Base-by-base conservation (phyloP, 2,888 invertebrate species). In the Meliscaeva auricollis region DNA sequence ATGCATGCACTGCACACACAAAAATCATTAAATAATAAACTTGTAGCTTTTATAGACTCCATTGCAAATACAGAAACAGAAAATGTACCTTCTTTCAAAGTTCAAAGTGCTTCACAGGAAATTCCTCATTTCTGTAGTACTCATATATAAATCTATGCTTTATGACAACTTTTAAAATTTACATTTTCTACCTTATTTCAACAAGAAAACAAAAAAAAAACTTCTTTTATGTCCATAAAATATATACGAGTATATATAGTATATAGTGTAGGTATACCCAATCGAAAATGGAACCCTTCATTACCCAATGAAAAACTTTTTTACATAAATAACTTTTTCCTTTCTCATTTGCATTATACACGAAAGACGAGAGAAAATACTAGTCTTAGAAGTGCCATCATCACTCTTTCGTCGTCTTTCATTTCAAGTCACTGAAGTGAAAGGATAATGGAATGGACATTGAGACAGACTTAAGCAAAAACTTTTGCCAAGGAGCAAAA, bases 401-500 rank as follows among this genome's bases (percentile, higher is more conserved):
- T 41, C 38, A 41, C 13, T 41, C 13, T 41, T 41, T 41, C 38
- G 38, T 13, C 17, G 17, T 3, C 9, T 15, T 46, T 35, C 30
- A 17, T 56, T 56, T 56, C 56, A 52, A 52, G 2, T 30, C 52
- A 26, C 56, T 20, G 20, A 56, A 20, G 35, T 35, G 17, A 35
- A 35, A 35, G 56, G 20, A 56, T 56, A 56, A 56, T 32, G 35
- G 20, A 56, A 56, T 35, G 56, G 35, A 56, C 56, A 56, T 52
- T 32, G 35, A 56, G 6, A 35, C 35, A 11, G 35, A 17, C 17
- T 56, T 20, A 35, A 17, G 17, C 17, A 15, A 56, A 56, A 9
- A 38, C 17, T 56, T 35, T 35, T 46, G 46, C 46, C 56, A 72
- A 62, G 41, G 32, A 41, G 52, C 60, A 41, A 62, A 60, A n/a